These are phyloP conservation scores for Eupsilia transversa DNA, from an alignment of 2,888 invertebrate genomes.

Conservation along the genomic window DNA sequence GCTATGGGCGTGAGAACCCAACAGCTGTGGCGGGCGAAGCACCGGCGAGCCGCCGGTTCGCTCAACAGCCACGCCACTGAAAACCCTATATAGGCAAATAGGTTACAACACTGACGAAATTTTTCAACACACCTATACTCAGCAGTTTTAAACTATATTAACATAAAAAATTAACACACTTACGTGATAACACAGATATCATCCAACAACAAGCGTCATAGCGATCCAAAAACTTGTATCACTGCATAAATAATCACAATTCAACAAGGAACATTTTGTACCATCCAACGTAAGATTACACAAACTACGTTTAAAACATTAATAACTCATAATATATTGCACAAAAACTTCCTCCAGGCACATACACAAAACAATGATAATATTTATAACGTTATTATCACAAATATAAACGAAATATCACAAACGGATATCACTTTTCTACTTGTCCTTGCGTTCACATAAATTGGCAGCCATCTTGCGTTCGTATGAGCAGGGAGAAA, in stretches of 20 bases:
- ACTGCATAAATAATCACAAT: slow-evolving; percentile 90
- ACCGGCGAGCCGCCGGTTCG: slow-evolving; percentile 76
- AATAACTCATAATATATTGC: slow-evolving; percentile 87
- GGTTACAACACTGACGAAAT: slow-evolving; percentile 82
- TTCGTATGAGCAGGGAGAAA: slow-evolving; percentile 81
- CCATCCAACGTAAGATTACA: slow-evolving; percentile 87
- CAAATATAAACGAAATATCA: slow-evolving; percentile 84
- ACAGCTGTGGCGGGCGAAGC: slow-evolving; percentile 72
- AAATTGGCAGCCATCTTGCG: slow-evolving; percentile 90
- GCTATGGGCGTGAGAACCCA: slow-evolving; percentile 59
- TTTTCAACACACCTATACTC: slow-evolving; percentile 70
- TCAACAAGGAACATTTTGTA: slow-evolving; percentile 88
- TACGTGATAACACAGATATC: slow-evolving; percentile 86
- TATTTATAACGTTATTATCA: slow-evolving; percentile 84
- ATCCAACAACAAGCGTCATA: slow-evolving; percentile 88
- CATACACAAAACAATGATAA: slow-evolving; percentile 82
- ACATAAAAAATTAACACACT: slow-evolving; percentile 76
- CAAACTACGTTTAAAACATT: slow-evolving; percentile 84
- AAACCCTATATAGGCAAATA: slow-evolving; percentile 83
- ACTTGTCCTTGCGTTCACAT: slow-evolving; percentile 89
- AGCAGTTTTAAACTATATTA: slow-evolving; percentile 60
- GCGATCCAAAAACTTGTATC: slow-evolving; percentile 86
- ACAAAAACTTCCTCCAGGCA: slow-evolving; percentile 81
- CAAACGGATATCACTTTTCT: slow-evolving; percentile 87
- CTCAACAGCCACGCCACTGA: slow-evolving; percentile 78